Conservation (phyloP, 2,797 vertebrate species). For the Tangara arthus region DNA sequence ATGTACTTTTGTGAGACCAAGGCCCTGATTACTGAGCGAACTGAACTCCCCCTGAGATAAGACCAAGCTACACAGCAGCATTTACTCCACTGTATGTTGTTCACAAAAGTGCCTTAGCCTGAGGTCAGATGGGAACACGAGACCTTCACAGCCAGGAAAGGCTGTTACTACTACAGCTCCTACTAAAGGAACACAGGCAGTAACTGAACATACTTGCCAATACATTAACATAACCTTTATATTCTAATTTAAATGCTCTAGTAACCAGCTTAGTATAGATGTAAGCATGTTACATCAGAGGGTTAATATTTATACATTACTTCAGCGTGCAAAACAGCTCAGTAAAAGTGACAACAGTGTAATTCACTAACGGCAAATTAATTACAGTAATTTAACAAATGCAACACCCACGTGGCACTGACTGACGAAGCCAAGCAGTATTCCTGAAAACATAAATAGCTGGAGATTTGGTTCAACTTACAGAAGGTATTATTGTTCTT, state of each 20-base stretch:
- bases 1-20: not conserved
- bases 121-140: not conserved
- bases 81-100: not conserved
- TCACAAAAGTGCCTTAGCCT: not conserved
- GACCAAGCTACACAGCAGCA: not conserved
- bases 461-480: not conserved
- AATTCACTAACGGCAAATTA: conserved; percentile 44
- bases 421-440: conserved; percentile 14
- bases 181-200: not conserved
- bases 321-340: not conserved
- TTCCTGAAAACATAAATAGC: conserved; percentile 14
- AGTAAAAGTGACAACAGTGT: conserved; percentile 20
- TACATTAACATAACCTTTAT: not conserved
- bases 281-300: not conserved
- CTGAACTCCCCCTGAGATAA: not conserved
- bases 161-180: not conserved
- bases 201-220: not conserved
- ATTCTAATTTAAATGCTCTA: not conserved
- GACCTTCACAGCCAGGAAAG: not conserved
- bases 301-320: not conserved
- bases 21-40: not conserved
- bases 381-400: conserved; percentile 38
- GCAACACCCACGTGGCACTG: not conserved
- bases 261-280: not conserved
- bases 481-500: not conserved